Evolutionary conservation across 2,888 invertebrate genomes (phyloP).

Genomic region (Dusona sp.): DNA sequence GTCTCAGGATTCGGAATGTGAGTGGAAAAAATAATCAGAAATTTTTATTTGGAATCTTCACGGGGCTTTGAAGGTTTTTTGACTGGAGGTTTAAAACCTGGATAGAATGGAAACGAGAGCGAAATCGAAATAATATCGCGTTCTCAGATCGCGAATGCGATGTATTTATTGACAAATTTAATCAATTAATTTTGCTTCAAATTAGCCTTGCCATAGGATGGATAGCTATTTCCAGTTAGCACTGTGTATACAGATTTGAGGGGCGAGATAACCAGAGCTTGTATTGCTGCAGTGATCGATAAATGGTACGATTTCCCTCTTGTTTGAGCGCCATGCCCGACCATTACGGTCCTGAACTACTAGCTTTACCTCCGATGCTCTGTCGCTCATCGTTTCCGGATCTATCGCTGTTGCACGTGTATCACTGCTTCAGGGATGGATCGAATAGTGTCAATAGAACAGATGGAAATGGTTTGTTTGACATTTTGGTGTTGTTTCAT

Average conservation of each 20-base stretch:
- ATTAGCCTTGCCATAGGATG: conserved; percentile 33
- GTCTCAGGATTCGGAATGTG: neutral
- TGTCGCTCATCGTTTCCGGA: neutral
- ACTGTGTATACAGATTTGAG: conserved; percentile 1
- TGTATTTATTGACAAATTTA: conserved; percentile 38
- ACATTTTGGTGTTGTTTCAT: neutral
- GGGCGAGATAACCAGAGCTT: neutral
- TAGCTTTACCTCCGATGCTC: conserved; percentile 10
- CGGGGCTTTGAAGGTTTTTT: neutral
- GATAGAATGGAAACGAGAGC: neutral
- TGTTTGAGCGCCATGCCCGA: conserved; percentile 26
- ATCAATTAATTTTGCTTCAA: conserved; percentile 37
- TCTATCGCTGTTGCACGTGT: neutral
- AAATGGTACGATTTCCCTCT: conserved; percentile 39
- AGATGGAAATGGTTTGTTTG: neutral
- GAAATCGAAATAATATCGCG: neutral
- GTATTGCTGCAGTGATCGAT: conserved; percentile 31
- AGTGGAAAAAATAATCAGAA: neutral
- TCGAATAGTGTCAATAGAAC: neutral
- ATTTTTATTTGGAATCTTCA: neutral
- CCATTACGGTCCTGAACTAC: conserved; percentile 19
- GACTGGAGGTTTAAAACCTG: neutral
- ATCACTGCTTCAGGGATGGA: neutral
- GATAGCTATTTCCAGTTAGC: conserved; percentile 19
- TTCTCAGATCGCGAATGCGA: conserved; percentile 11